Evolutionary conservation across 2,113 vertebrate species (phyloP).

Genomic region (Pachypanchax playfairii): DNA sequence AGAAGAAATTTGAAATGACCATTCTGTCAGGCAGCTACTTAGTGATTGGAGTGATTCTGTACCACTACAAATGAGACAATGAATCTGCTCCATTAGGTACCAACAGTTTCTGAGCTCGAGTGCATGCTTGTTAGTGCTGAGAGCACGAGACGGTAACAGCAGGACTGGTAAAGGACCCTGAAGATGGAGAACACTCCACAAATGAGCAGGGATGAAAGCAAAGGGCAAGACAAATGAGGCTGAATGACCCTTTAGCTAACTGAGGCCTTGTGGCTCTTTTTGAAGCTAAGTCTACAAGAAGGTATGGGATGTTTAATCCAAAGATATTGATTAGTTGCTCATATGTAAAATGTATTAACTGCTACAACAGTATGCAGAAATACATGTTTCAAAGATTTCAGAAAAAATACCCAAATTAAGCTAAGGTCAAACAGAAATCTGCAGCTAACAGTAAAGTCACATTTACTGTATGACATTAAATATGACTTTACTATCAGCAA

Average conservation of each 20-base stretch:
- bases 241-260: conserved; percentile 14
- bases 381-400: neutral
- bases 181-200: conserved; percentile 28
- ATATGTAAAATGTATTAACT: neutral
- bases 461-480: neutral
- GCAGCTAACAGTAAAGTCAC: neutral
- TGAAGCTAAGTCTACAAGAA: conserved; percentile 29
- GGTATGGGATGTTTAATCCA: conserved; percentile 22
- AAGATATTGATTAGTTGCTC: neutral
- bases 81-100: conserved; percentile 63
- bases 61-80: conserved; percentile 55
- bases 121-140: conserved; percentile 43
- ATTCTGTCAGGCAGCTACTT: conserved; percentile 55
- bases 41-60: conserved; percentile 61
- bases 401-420: no score
- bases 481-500: no score
- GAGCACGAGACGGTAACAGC: conserved; percentile 38
- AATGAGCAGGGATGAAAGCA: conserved; percentile 12
- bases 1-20: conserved; percentile 48
- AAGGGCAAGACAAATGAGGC: conserved; percentile 21
- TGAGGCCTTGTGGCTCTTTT: conserved; percentile 2
- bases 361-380: neutral
- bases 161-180: conserved; percentile 41
- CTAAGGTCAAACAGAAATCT: neutral
- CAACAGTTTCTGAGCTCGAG: conserved; percentile 30